These are phyloP conservation scores for Cerastoderma edule DNA, from an alignment of 2,888 invertebrate species.

Conservation along the genomic window DNA sequence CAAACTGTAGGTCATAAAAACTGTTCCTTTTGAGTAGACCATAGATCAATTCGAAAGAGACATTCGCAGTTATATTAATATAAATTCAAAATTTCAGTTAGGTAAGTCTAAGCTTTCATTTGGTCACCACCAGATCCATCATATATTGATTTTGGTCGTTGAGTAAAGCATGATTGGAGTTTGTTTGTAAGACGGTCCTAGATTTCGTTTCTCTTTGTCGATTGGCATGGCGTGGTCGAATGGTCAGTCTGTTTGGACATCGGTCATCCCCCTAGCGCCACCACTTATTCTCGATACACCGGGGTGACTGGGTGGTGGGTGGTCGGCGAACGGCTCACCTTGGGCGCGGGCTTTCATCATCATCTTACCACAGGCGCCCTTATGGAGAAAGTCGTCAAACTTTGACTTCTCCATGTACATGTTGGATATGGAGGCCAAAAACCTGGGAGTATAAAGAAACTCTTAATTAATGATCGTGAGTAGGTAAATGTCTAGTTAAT, in stretches of 20 bases:
- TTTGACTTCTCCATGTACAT: conserved; percentile 80
- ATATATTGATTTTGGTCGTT: too few relatives aligned
- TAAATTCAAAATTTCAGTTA: too few relatives aligned
- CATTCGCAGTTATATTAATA: too few relatives aligned
- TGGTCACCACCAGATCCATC: too few relatives aligned
- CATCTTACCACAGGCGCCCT: conserved; percentile 57
- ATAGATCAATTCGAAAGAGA: too few relatives aligned
- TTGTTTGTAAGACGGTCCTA: background rate
- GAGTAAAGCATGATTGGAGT: background rate
- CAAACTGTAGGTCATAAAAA: too few relatives aligned
- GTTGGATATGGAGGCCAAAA: conserved; percentile 81
- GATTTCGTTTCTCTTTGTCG: background rate
- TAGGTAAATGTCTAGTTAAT: too few relatives aligned
- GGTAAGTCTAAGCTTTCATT: too few relatives aligned
- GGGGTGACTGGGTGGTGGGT: conserved; percentile 34
- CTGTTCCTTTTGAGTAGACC: too few relatives aligned
- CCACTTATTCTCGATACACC: conserved; percentile 42
- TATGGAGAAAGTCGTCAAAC: conserved; percentile 65
- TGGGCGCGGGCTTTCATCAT: conserved; percentile 49
- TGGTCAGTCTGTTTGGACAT: conserved; percentile 55
- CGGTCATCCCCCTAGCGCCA: conserved; percentile 55
- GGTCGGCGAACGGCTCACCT: conserved; percentile 5
- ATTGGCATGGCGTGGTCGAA: background rate
- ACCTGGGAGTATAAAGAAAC: conserved; percentile 59
- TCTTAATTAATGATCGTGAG: too few relatives aligned